Conservation (phyloP, 2,888 invertebrate species). For the Cataglyphis livida region DNA sequence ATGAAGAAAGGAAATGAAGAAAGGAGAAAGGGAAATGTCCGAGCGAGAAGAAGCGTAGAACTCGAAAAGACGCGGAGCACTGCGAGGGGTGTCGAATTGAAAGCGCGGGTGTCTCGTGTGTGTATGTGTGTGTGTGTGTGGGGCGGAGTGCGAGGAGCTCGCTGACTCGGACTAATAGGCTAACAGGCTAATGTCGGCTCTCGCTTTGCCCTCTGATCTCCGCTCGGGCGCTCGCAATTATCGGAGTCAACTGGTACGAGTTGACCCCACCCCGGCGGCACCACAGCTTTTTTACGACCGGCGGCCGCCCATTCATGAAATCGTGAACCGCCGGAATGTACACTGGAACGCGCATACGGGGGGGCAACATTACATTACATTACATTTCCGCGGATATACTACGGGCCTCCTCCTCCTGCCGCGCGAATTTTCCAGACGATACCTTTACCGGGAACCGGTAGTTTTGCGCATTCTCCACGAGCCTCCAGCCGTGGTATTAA, state of each 20-base stretch:
- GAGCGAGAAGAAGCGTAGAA: slow-evolving; percentile 10
- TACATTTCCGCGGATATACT: slow-evolving; percentile 16
- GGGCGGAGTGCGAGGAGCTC: slow-evolving; percentile 73
- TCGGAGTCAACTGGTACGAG: slow-evolving; percentile 83
- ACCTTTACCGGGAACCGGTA: slow-evolving; percentile 10
- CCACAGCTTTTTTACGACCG: slow-evolving; percentile 71
- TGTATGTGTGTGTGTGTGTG: slow-evolving; percentile 67
- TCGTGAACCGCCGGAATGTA: slow-evolving; percentile 68
- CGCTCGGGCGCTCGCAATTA: slow-evolving; percentile 79
- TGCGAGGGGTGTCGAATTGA: slow-evolving; percentile 50
- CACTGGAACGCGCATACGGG: slow-evolving; percentile 15
- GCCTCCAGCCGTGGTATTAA: slow-evolving; percentile 20
- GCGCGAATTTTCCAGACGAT: slow-evolving; percentile 26
- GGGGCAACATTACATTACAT: slow-evolving; percentile 19
- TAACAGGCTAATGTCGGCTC: slow-evolving; percentile 83
- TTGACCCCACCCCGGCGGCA: slow-evolving; percentile 77
- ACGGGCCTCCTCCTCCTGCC: neutral
- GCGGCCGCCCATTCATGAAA: slow-evolving; percentile 74
- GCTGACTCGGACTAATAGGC: slow-evolving; percentile 81
- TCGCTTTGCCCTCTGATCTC: slow-evolving; percentile 82
- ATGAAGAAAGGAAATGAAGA: neutral
- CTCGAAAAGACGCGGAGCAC: neutral
- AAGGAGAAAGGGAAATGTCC: slow-evolving; percentile 29
- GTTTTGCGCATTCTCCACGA: slow-evolving; percentile 39
- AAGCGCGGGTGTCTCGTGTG: slow-evolving; percentile 62